A percentile compares a stretch with the other conserved stretches of the same genome.
Conservation (phyloP, 2,888 invertebrate species). For the Vesta saturnalis region DNA sequence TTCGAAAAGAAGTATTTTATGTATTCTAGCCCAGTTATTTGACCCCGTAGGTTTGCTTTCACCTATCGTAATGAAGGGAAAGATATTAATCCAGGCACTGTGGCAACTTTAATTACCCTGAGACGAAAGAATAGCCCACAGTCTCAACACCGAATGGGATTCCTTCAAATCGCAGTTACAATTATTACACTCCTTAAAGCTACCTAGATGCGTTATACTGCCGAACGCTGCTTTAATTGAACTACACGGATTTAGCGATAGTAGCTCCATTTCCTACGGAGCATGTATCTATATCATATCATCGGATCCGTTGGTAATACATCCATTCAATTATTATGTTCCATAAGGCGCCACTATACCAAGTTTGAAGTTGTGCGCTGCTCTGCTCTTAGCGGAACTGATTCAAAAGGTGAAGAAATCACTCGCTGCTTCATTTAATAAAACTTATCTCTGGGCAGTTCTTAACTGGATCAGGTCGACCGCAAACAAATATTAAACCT, state of each 20-base stretch:
- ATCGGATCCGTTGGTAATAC: slow-evolving; percentile 25
- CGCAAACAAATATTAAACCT: too few relatives aligned
- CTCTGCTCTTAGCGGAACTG: slow-evolving; percentile 14
- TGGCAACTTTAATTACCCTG: slow-evolving; percentile 27
- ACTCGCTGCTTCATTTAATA: slow-evolving; percentile 13
- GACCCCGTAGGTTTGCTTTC: slow-evolving; percentile 28
- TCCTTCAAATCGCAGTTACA: slow-evolving; percentile 13
- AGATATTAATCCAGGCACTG: slow-evolving; percentile 28
- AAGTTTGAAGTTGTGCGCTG: slow-evolving; percentile 25
- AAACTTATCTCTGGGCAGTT: slow-evolving; percentile 8
- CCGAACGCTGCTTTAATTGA: slow-evolving; percentile 15
- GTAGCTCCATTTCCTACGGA: slow-evolving; percentile 40
- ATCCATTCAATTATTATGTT: slow-evolving; percentile 8
- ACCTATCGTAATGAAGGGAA: slow-evolving; percentile 23
- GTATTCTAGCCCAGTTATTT: slow-evolving; percentile 19
- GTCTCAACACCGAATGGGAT: slow-evolving; percentile 17
- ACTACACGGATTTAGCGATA: slow-evolving; percentile 46
- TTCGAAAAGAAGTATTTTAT: slow-evolving; percentile 20
- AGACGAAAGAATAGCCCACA: slow-evolving; percentile 27
- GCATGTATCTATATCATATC: too few relatives aligned
- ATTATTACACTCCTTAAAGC: too few relatives aligned
- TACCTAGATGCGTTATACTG: slow-evolving; percentile 12
- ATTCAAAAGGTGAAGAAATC: too few relatives aligned
- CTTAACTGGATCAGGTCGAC: too few relatives aligned
- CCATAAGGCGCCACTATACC: slow-evolving; percentile 30